A percentile compares a stretch with the other conserved stretches of the same genome.
phyloP scores from a whole-genome alignment of 1,140 invertebrate species.

The Teleogryllus occipitalis region DNA sequence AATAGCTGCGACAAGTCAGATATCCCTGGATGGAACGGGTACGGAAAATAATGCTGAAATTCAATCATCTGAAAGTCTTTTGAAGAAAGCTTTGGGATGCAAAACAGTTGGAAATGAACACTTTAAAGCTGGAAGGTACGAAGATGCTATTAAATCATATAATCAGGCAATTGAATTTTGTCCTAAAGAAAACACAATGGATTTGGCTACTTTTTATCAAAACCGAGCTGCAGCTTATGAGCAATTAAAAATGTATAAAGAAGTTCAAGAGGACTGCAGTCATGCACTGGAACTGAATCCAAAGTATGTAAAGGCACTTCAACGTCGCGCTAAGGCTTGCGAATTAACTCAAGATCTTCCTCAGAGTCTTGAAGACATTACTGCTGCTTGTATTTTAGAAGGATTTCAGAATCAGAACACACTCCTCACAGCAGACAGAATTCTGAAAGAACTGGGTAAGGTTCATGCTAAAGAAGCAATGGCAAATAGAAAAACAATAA shows the following conservation, averaged over 20 bases:
- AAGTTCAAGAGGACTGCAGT: conserved; percentile 79
- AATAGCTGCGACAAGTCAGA: background rate
- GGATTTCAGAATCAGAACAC: conserved; percentile 72
- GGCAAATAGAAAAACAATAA: conserved; percentile 53
- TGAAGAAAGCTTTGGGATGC: conserved; percentile 50
- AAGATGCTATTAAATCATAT: conserved; percentile 80
- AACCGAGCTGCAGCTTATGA: conserved; percentile 93
- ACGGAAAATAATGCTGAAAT: background rate
- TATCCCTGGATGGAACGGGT: background rate
- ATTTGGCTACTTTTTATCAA: conserved; percentile 87
- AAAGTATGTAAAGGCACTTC: conserved; percentile 82
- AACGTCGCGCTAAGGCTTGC: conserved; percentile 71
- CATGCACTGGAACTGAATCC: conserved; percentile 77
- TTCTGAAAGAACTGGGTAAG: conserved; percentile 69
- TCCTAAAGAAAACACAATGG: conserved; percentile 59
- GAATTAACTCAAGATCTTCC: conserved; percentile 70
- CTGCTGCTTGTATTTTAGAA: conserved; percentile 83
- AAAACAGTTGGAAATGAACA: conserved; percentile 83
- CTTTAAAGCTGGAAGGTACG: conserved; percentile 78
- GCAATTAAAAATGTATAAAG: conserved; percentile 76
- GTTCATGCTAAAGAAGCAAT: conserved; percentile 61
- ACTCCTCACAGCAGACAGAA: conserved; percentile 71
- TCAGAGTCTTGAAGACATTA: conserved; percentile 82
- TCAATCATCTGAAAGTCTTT: conserved; percentile 24
- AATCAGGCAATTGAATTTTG: conserved; percentile 81